Conservation (phyloP, 1,140 invertebrate genomes). For the Geopemphigus sp. region DNA sequence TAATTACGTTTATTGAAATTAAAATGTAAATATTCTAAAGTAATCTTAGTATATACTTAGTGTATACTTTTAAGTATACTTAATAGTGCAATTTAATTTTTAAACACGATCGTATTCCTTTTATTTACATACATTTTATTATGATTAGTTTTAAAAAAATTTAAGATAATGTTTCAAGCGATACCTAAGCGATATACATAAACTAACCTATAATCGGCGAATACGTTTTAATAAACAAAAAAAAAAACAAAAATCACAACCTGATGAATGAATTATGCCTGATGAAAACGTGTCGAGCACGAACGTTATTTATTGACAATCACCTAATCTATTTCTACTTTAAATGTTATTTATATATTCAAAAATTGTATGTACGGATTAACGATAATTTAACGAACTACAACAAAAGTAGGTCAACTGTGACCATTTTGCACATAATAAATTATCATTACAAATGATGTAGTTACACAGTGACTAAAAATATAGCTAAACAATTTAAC, state of each 20-base stretch:
- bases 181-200: no score
- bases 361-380: background rate
- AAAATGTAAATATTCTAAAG: no score
- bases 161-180: no score
- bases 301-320: background rate
- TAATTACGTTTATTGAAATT: no score
- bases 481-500: background rate
- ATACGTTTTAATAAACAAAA: background rate
- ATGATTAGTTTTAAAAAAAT: no score
- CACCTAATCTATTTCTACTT: background rate
- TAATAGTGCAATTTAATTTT: no score
- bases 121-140: no score
- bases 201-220: no score
- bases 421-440: background rate
- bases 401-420: background rate
- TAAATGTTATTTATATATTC: background rate
- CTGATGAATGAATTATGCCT: background rate
- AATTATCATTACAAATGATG: background rate
- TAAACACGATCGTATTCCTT: no score
- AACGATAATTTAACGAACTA: slow-evolving; percentile 16
- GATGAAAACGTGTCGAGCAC: background rate
- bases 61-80: no score
- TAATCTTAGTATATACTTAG: no score
- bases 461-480: slow-evolving; percentile 9
- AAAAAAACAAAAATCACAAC: background rate